Base-by-base conservation (phyloP, 2,797 vertebrate genomes). In the Kryptolebias ocellatus region DNA sequence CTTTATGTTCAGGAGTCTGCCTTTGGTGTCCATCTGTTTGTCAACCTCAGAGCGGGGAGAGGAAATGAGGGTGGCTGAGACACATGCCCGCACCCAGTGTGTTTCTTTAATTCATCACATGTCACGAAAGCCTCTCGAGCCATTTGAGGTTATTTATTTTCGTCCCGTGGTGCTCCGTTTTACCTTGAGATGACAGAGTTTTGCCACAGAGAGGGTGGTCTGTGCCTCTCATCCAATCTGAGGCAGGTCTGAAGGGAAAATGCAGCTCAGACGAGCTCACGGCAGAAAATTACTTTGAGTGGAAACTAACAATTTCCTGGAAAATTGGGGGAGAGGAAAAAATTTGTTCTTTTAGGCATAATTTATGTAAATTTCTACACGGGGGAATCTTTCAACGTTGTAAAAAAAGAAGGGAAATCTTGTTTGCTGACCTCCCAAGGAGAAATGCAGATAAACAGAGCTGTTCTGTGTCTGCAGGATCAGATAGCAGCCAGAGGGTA, bases 21-120 rank as follows among this genome's bases (percentile, higher is more conserved):
- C 66, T 67, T 67, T 66, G 67, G 60, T 31, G 73, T 74, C 81
- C 85, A 76, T 89, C 65, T 88, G 84, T 88, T 85, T 83, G 81
- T 89, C 84, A 85, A 76, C 72, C 78, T 64, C 64, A 47, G 34
- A 46, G 58, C 74, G 42, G 10, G 14, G 54, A 20, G 70, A 76
- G 84, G 80, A 88, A 87, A 84, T 73, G 78, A 87, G 68, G 59
- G 74, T 61, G 76, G 76, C 47, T 66, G 67, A 68, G 76, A 70
- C 78, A 56, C 84, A 74, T 65, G 76, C 72, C 70, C 67, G 60
- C 65, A 57, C 68, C 65, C 76, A 8, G 10, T 34, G 28, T 79
- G 76, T 87, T 90, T 83, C 75, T 70, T 81, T 88, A 86, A 92
- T 89, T 72, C 67, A 86, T 89, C 83, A 76, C 55, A 0, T 70